Conservation (phyloP, 2,888 invertebrate species). For the Drosophila longiperda region DNA sequence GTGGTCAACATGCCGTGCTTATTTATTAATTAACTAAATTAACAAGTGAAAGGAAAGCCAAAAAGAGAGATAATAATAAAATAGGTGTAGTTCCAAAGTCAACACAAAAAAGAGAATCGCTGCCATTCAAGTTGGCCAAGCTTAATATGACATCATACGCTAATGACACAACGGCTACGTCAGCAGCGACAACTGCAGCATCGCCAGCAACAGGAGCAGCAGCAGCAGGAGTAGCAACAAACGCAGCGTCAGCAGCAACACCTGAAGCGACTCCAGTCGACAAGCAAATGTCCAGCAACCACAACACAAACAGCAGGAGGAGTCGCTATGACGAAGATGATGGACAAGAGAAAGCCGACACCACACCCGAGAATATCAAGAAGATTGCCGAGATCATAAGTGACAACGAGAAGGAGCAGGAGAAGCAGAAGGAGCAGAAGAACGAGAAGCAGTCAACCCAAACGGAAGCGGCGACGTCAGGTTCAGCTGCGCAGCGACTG, state of each 20-base stretch:
- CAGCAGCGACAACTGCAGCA: conserved; percentile 51
- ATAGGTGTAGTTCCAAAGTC: conserved; percentile 49
- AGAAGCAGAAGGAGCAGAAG: conserved; percentile 15
- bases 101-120: conserved; percentile 26
- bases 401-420: conserved; percentile 35
- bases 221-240: conserved; percentile 11
- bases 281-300: conserved; percentile 49
- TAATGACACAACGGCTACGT: conserved; percentile 69
- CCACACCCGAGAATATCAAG: conserved; percentile 84
- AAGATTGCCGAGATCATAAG: conserved; percentile 85
- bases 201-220: conserved; percentile 27
- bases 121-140: conserved; percentile 29
- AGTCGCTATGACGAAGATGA: conserved; percentile 66
- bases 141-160: conserved; percentile 75
- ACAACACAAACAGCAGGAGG: conserved; percentile 22
- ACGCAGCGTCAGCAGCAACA: conserved; percentile 18
- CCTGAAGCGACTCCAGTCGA: conserved; percentile 36
- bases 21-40: conserved; percentile 73
- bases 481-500: conserved; percentile 35
- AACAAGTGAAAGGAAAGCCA: conserved; percentile 56
- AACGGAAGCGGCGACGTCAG: conserved; percentile 32
- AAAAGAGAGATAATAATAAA: conserved; percentile 13
- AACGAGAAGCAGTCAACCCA: conserved; percentile 7
- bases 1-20: conserved; percentile 40
- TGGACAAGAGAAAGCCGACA: conserved; percentile 84